Conservation (phyloP, 2,113 vertebrate genomes). For the Phylloscopus whistleri region DNA sequence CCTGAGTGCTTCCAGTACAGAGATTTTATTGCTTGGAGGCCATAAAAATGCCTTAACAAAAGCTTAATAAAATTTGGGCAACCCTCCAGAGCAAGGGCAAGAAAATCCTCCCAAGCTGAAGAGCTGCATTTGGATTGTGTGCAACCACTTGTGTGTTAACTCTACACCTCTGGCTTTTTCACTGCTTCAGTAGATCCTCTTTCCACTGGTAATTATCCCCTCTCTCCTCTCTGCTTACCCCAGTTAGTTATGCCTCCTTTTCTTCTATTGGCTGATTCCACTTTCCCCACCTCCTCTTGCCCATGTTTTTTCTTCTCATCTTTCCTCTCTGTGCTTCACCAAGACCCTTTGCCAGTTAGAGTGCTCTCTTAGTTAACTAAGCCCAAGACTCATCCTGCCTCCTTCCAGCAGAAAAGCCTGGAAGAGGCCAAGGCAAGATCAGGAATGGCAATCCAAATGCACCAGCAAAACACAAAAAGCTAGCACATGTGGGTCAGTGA, state of each 20-base stretch:
- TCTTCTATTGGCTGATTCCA: not conserved
- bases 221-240: not conserved
- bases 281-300: not conserved
- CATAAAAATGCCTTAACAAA: not conserved
- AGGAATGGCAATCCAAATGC: not conserved
- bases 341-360: not conserved
- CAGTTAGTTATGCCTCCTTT: not conserved
- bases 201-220: not conserved
- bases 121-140: not conserved
- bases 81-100: not conserved
- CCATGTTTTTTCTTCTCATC: not conserved
- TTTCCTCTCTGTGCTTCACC: not conserved
- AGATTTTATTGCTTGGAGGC: not conserved
- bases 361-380: not conserved
- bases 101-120: not conserved
- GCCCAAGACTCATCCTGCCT: not conserved
- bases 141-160: not conserved
- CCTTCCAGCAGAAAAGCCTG: not conserved
- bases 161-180: not conserved
- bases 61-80: not conserved
- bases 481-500: not conserved
- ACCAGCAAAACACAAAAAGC: not conserved
- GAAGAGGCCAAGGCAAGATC: not conserved
- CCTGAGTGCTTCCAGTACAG: not conserved
- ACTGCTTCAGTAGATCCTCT: not conserved